phyloP scores from a whole-genome alignment of 2,888 invertebrate genomes.

The Synergus umbraculus region DNA sequence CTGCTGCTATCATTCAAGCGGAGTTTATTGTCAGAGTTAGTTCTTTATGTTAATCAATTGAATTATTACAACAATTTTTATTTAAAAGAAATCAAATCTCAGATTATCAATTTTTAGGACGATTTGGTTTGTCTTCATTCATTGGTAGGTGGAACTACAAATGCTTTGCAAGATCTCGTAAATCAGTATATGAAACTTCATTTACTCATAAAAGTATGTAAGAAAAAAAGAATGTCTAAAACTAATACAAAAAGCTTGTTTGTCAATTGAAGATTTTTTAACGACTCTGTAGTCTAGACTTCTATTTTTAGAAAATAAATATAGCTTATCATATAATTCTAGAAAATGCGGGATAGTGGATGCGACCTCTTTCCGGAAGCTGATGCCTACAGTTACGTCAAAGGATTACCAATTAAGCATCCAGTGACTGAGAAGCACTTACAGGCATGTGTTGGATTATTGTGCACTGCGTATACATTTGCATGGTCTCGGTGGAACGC shows the following conservation, averaged over 20 bases:
- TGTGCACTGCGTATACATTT: constrained; percentile 86
- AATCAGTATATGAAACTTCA: constrained; percentile 82
- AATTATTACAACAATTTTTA: background rate
- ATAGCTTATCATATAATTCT: constrained; percentile 21
- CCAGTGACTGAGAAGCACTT: constrained; percentile 86
- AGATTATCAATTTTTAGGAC: constrained; percentile 65
- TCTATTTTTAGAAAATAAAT: background rate
- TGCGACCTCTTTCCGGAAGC: constrained; percentile 90
- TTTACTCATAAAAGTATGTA: constrained; percentile 80
- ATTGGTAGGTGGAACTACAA: constrained; percentile 79
- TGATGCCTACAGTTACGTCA: constrained; percentile 86
- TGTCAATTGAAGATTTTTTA: background rate
- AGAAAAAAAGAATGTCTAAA: too few species aligned
- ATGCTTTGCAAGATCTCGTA: constrained; percentile 81
- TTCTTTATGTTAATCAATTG: background rate
- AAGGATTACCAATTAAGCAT: constrained; percentile 80
- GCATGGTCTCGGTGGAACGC: constrained; percentile 89
- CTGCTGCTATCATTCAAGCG: constrained; percentile 80
- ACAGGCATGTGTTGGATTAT: constrained; percentile 88
- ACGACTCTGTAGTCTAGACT: background rate
- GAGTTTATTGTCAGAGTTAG: constrained; percentile 79
- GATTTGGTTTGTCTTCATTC: constrained; percentile 76
- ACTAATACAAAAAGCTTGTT: too few species aligned
- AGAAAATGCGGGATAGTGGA: constrained; percentile 81
- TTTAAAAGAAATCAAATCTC: background rate